A percentile compares a stretch with the other conserved stretches of the same genome.
These are phyloP conservation scores for Dinomys branickii DNA, from an alignment of 2,113 vertebrate genomes.

Conservation along the genomic window DNA sequence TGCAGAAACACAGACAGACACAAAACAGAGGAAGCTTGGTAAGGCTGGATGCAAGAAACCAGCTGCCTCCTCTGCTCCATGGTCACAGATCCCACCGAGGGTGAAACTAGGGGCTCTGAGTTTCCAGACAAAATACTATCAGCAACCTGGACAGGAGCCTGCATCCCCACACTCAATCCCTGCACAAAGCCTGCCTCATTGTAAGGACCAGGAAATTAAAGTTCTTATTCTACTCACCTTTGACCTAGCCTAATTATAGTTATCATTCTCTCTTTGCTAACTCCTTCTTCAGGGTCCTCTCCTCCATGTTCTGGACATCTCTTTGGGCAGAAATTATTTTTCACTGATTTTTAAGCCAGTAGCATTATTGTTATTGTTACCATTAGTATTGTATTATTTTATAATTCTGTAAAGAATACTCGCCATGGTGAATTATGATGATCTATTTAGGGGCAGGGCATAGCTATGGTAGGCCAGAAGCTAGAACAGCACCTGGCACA, in stretches of 20 bases:
- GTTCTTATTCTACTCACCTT: not conserved
- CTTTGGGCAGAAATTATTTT: not conserved
- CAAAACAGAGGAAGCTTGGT: not conserved
- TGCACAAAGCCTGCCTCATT: not conserved
- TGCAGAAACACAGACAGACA: constrained; percentile 78
- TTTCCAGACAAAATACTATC: not conserved
- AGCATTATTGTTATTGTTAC: not conserved
- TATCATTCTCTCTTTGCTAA: not conserved
- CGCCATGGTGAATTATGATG: not conserved
- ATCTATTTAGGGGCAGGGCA: not conserved
- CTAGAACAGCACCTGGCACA: not conserved
- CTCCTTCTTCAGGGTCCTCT: not conserved
- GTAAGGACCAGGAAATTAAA: not conserved
- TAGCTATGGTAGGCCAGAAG: not conserved
- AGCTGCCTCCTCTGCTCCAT: rapidly evolving
- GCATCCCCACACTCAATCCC: rapidly evolving
- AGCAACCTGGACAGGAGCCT: not conserved
- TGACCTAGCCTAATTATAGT: not conserved
- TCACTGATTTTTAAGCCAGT: not conserved
- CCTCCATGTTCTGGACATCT: not conserved
- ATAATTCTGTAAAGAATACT: not conserved
- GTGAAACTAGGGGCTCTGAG: rapidly evolving
- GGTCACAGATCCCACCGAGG: rapidly evolving
- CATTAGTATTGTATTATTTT: no score
- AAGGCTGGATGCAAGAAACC: not conserved